These are phyloP conservation scores for Hormiphora californensis DNA, from an alignment of 37 sponge, comb jelly and placozoan genomes.

Conservation along the genomic window DNA sequence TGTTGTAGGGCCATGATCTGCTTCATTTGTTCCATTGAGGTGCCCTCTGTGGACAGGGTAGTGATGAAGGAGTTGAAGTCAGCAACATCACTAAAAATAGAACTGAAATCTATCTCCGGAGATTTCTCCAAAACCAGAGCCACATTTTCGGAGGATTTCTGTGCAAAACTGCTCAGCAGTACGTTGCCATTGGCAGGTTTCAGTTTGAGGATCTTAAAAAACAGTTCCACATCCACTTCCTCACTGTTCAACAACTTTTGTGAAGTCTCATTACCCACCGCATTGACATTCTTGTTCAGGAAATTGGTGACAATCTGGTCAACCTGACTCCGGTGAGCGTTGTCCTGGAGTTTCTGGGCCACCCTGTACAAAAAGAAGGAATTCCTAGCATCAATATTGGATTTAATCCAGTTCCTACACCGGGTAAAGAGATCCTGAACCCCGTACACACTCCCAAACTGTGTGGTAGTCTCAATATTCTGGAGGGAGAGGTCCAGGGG, in stretches of 20 bases:
- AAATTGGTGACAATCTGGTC: background rate
- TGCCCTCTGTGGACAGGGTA: background rate
- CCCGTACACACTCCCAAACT: slow-evolving; percentile 36
- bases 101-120: background rate
- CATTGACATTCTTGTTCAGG: background rate
- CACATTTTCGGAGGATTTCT: background rate
- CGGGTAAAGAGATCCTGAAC: background rate
- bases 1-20: slow-evolving; percentile 23
- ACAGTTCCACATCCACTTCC: background rate
- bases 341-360: background rate
- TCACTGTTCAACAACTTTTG: background rate
- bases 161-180: background rate
- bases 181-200: background rate
- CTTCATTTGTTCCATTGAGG: slow-evolving; percentile 16
- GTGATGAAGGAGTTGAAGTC: slow-evolving; percentile 5
- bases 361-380: background rate
- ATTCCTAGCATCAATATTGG: background rate
- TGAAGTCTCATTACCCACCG: background rate
- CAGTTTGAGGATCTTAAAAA: background rate
- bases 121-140: background rate
- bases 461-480: background rate
- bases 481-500: background rate
- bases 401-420: background rate
- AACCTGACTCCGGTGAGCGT: background rate
- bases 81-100: background rate